Base-by-base conservation (phyloP, 2,113 vertebrate genomes). In the Callithrix jacchus region DNA sequence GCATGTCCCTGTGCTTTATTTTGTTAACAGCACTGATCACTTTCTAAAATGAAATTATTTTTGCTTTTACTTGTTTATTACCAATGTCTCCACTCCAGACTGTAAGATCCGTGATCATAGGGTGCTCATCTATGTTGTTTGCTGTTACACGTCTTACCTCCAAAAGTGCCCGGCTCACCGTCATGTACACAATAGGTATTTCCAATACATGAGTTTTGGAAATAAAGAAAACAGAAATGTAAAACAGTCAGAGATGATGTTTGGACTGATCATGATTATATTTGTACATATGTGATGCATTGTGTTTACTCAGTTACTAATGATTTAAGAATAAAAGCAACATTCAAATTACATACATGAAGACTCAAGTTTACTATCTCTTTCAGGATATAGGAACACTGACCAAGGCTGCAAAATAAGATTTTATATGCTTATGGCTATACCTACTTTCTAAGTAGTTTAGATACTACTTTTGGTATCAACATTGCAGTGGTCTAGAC, bases 1-100 rank as follows among this genome's bases (percentile, higher is more conserved):
- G 8, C 20, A 45, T 18, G 76, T 70, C 13, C 47, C 14, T 90
- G 12, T 76, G 30, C 11, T 87, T 89, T 68, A 68, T 79, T 87
- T 95, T 94, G 47, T 89, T 54, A n/a, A 54, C 2, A 52, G 4
- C n/a, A 68, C 25, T n/a, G 32, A 73, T 5, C 5, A 13, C 8
- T 74, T 92, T 96, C 68, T 93, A 25, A 94, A 96, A 79, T 82
- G 30, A 79, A 54, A 40, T 16, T 37, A 14, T 37, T 32, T 82
- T 23, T 76, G n/a, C 6, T 58, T 87, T 86, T 91, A 89, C n/a
- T 70, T 94, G n/a, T 23, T 88, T 83, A 12, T 66, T 92, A 32
- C 54, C 73, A 21, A 5, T 68, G 21, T 40, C 30, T 13, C 20
- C 30, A 23, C 30, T 64, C 5, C 2, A 71, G n/a, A 81, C 32